phyloP scores from a whole-genome alignment of 2,113 vertebrate genomes.

The Fulmarus glacialis region DNA sequence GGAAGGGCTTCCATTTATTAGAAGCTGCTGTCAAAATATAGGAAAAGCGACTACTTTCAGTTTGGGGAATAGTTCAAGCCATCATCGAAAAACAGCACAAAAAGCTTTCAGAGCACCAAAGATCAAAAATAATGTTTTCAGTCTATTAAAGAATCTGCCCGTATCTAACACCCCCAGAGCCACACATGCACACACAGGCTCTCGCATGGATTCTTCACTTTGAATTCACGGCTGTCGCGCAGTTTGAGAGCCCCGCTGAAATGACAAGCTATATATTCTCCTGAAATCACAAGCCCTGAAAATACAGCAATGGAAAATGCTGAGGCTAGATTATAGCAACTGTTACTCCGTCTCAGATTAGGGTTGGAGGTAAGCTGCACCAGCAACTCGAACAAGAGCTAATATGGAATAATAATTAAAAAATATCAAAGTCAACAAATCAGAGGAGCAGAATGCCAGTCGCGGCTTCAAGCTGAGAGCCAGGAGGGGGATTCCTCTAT shows the following conservation, averaged over 20 bases:
- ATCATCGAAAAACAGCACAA: not conserved
- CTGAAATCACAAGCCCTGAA: conserved; percentile 2
- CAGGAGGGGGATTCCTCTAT: not conserved
- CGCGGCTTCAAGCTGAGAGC: not conserved
- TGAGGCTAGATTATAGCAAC: not conserved
- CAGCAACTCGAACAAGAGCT: not conserved
- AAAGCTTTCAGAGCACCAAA: not conserved
- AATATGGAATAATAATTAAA: not conserved
- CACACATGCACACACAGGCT: rapidly evolving
- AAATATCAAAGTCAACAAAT: conserved; percentile 16
- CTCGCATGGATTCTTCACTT: not conserved
- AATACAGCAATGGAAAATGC: not conserved
- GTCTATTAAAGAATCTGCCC: not conserved
- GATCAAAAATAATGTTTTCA: not conserved
- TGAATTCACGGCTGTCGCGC: not conserved
- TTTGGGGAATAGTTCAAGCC: not conserved
- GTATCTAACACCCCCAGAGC: not conserved
- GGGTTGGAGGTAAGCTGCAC: not conserved
- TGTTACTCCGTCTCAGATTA: not conserved
- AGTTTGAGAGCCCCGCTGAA: not conserved
- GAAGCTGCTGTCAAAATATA: not conserved
- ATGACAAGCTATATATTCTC: not conserved
- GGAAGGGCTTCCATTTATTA: not conserved
- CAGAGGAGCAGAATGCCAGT: not conserved
- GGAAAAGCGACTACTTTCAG: conserved; percentile 23